Evolutionary conservation across 2,888 invertebrate species (phyloP).

Genomic region (Noctua fimbriata): DNA sequence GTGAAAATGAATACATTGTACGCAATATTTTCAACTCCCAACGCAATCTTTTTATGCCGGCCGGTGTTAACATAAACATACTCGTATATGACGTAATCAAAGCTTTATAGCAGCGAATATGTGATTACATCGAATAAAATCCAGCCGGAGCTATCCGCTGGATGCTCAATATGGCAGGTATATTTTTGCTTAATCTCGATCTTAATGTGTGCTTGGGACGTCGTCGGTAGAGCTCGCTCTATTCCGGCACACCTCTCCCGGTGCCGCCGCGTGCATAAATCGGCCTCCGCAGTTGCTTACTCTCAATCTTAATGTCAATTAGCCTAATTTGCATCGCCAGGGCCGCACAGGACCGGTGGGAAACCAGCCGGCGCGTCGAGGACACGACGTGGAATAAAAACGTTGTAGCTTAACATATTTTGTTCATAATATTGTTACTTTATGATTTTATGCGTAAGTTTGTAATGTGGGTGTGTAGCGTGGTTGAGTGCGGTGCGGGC

Average conservation of each 20-base stretch:
- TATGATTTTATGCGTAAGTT: constrained; percentile 53
- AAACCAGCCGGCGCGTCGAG: constrained; percentile 41
- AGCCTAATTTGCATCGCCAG: constrained; percentile 71
- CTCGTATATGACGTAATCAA: constrained; percentile 63
- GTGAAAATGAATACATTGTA: constrained; percentile 50
- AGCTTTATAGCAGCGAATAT: constrained; percentile 60
- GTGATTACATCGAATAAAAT: constrained; percentile 63
- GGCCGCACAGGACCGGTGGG: constrained; percentile 53
- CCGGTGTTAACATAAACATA: constrained; percentile 56
- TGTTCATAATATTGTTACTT: constrained; percentile 57
- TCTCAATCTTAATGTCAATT: constrained; percentile 74
- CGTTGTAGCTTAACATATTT: constrained; percentile 36
- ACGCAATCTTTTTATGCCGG: constrained; percentile 47
- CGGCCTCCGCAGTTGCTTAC: constrained; percentile 61
- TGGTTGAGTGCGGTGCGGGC: constrained; percentile 29
- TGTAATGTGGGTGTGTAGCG: constrained; percentile 47
- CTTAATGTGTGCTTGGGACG: constrained; percentile 63
- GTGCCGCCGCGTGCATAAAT: constrained; percentile 64
- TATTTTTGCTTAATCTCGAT: constrained; percentile 68
- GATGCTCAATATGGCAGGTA: constrained; percentile 63
- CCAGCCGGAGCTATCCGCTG: constrained; percentile 59
- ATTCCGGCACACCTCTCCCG: constrained; percentile 62
- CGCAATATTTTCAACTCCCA: constrained; percentile 41
- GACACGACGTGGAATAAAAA: constrained; percentile 51
- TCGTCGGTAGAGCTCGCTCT: constrained; percentile 59